Percentiles rank a stretch among this genome's conserved stretches.
These are phyloP conservation scores for Enteromius treurensis DNA, from an alignment of 2,797 vertebrate species.

Conservation along the genomic window DNA sequence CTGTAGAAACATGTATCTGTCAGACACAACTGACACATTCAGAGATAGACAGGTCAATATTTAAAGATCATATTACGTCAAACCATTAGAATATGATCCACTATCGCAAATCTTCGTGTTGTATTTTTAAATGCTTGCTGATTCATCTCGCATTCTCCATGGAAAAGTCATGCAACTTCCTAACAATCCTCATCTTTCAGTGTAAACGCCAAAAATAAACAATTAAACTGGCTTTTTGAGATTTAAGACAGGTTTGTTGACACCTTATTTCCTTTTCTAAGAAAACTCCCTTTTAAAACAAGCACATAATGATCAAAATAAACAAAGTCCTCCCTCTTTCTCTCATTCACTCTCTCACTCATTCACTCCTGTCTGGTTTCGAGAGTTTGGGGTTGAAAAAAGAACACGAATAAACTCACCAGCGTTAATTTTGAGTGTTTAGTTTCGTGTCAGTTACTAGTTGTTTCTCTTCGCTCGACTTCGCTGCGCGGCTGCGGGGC, in stretches of 20 bases:
- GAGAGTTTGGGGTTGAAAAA: not conserved
- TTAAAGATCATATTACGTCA: not conserved
- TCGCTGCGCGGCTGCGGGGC: not conserved
- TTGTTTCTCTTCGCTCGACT: not conserved
- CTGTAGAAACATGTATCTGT: not conserved
- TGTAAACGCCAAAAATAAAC: not conserved
- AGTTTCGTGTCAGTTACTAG: not conserved
- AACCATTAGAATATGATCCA: not conserved
- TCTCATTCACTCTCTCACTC: not conserved
- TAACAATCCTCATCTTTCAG: not conserved
- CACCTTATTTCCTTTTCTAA: not conserved
- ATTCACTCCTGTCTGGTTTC: not conserved
- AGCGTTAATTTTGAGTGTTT: not conserved
- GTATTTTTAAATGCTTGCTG: not conserved
- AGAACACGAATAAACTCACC: slow-evolving; percentile 25
- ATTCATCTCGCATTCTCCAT: not conserved
- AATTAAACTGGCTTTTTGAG: not conserved
- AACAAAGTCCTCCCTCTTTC: not conserved
- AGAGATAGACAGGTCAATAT: not conserved
- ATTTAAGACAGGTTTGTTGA: not conserved
- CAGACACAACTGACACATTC: not conserved
- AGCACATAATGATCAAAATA: not conserved
- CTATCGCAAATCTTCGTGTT: not conserved
- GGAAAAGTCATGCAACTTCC: not conserved
- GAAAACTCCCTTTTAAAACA: not conserved